A percentile compares a stretch with the other conserved stretches of the same genome.
Evolutionary conservation across 2,888 invertebrate species (phyloP).

Genomic region (Phoronis australis): DNA sequence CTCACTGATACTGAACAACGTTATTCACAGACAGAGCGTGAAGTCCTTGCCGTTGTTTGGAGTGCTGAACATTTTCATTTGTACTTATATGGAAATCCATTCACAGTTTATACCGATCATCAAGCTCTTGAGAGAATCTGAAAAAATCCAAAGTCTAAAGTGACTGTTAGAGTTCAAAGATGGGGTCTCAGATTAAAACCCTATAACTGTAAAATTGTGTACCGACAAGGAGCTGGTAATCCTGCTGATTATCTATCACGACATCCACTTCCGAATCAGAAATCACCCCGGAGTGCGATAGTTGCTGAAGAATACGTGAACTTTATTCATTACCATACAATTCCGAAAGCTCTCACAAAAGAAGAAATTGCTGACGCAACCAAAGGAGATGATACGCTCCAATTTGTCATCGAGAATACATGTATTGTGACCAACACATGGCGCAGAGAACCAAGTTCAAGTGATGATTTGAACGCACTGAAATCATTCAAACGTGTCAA

Average conservation of each 20-base stretch:
- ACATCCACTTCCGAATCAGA: slow-evolving; percentile 13
- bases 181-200: slow-evolving; percentile 21
- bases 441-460: no score
- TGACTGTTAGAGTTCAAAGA: slow-evolving; percentile 19
- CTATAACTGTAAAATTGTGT: slow-evolving; percentile 17
- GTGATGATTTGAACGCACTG: background rate
- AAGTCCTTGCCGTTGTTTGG: slow-evolving; percentile 23
- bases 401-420: slow-evolving; percentile 4
- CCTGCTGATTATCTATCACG: slow-evolving; percentile 23
- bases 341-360: no score
- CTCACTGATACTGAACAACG: no score
- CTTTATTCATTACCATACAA: slow-evolving; percentile 13
- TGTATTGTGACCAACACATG: background rate
- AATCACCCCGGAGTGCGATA: slow-evolving; percentile 5
- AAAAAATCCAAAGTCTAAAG: slow-evolving; percentile 14
- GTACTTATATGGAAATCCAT: no score
- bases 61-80: slow-evolving; percentile 19
- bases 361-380: no score
- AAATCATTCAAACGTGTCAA: background rate
- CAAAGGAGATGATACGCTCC: slow-evolving; percentile 21
- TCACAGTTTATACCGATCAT: slow-evolving; percentile 24
- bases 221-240: slow-evolving; percentile 20
- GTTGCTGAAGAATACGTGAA: slow-evolving; percentile 24
- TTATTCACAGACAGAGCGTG: slow-evolving; percentile 15
- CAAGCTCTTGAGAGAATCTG: slow-evolving; percentile 19